Percentiles rank a stretch among this genome's conserved stretches.
phyloP scores from a whole-genome alignment of 2,113 vertebrate genomes.

The Planiliza haematocheilus region DNA sequence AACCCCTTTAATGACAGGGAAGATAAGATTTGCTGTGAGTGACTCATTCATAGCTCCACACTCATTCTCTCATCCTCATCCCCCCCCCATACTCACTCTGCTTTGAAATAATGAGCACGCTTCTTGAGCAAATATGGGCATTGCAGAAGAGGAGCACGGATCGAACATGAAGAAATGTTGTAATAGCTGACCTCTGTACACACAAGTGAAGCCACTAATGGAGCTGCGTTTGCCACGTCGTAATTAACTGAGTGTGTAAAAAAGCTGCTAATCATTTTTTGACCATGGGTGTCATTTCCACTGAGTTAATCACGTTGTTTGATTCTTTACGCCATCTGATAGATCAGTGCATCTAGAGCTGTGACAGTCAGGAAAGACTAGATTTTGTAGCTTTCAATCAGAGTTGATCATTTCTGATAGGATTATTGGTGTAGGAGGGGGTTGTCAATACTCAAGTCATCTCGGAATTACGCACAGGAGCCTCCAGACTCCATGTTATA shows the following conservation, averaged over 20 bases:
- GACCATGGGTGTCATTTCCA: constrained; percentile 6
- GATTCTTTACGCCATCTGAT: background rate
- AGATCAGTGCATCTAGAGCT: constrained; percentile 16
- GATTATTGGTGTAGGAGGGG: background rate
- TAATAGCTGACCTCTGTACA: constrained; percentile 72
- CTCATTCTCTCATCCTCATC: constrained; percentile 46
- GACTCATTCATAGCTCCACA: constrained; percentile 75
- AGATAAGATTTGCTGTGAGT: constrained; percentile 85
- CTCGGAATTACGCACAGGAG: background rate
- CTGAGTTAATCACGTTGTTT: constrained; percentile 56
- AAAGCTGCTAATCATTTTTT: constrained; percentile 24
- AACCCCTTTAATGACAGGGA: constrained; percentile 79
- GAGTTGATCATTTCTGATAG: constrained; percentile 36
- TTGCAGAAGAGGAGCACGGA: constrained; percentile 61
- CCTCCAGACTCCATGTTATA: constrained; percentile 18
- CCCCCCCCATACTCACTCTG: background rate
- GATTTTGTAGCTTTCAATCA: constrained; percentile 28
- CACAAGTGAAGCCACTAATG: constrained; percentile 26
- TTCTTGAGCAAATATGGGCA: constrained; percentile 79
- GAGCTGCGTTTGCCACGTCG: background rate
- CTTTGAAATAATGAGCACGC: constrained; percentile 75
- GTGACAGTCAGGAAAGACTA: constrained; percentile 4
- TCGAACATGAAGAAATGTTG: constrained; percentile 70
- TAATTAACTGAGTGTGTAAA: constrained; percentile 5
- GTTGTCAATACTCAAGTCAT: background rate